These are phyloP conservation scores for Epizoanthus fatuus DNA, from an alignment of 92 coral and sea anemone genomes.

Conservation along the genomic window DNA sequence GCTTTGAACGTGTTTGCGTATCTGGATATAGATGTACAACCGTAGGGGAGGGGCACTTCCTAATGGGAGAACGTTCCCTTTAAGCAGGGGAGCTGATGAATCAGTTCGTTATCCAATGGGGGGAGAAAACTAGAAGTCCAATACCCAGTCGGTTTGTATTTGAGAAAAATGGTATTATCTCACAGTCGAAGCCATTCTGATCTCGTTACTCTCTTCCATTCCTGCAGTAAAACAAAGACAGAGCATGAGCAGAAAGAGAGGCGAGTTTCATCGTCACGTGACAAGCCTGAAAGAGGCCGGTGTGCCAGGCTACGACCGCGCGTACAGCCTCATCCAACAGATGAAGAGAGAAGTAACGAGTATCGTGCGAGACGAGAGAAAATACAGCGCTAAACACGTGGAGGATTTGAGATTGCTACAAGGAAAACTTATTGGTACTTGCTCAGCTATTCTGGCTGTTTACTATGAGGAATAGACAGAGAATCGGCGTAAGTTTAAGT, in stretches of 20 bases:
- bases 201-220: background rate
- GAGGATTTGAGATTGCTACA: conserved; percentile 83
- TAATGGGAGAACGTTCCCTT: too few species aligned
- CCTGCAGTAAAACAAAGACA: conserved; percentile 67
- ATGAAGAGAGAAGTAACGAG: conserved; percentile 67
- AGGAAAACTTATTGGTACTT: conserved; percentile 87
- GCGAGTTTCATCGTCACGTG: conserved; percentile 61
- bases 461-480: conserved; percentile 74
- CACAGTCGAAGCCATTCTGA: too few species aligned
- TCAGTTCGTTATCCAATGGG: too few species aligned
- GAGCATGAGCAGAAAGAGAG: conserved; percentile 62
- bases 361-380: conserved; percentile 85
- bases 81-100: too few species aligned
- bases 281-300: conserved; percentile 61
- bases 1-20: too few species aligned
- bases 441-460: conserved; percentile 79
- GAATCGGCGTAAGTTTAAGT: too few species aligned
- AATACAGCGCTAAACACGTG: conserved; percentile 86
- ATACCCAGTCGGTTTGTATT: too few species aligned
- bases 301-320: conserved; percentile 68
- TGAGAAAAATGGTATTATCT: too few species aligned
- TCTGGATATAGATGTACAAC: too few species aligned
- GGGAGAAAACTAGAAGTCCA: too few species aligned
- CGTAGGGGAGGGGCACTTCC: too few species aligned
- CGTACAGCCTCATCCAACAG: conserved; percentile 54